Evolutionary conservation across 2,113 vertebrate genomes (phyloP).

Genomic region (Chelonoidis abingdonii): DNA sequence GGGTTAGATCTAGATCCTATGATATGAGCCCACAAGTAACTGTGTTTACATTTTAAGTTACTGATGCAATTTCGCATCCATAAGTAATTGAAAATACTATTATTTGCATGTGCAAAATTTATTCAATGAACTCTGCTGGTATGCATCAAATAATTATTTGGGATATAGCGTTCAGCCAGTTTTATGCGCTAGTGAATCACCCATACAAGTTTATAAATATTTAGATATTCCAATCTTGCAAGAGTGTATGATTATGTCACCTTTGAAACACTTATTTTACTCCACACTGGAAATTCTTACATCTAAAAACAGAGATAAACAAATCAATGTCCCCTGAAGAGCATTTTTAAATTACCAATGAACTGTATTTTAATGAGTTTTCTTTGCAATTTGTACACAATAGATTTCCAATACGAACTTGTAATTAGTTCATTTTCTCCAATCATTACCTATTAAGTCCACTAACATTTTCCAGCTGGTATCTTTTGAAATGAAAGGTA

Average conservation of each 20-base stretch:
- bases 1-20: not conserved
- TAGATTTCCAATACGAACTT: constrained; percentile 78
- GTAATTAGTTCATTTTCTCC: constrained; percentile 79
- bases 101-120: not conserved
- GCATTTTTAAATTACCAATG: constrained; percentile 17
- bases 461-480: constrained; percentile 56
- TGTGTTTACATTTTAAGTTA: not conserved
- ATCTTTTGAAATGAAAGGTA: constrained; percentile 63
- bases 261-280: not conserved
- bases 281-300: not conserved
- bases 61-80: not conserved
- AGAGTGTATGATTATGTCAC: not conserved
- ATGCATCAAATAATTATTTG: not conserved
- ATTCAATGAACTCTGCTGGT: not conserved
- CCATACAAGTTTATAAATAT: constrained; percentile 59
- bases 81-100: not conserved
- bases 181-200: constrained; percentile 25
- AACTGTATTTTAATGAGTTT: constrained; percentile 59
- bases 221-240: constrained; percentile 27
- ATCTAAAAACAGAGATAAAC: not conserved
- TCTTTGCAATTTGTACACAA: constrained; percentile 75
- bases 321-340: constrained; percentile 5
- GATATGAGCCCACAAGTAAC: not conserved
- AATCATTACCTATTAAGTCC: constrained; percentile 36
- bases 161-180: constrained; percentile 37